Conservation (phyloP, 2,888 invertebrate species). For the Poecilobothrus nobilitatus region DNA sequence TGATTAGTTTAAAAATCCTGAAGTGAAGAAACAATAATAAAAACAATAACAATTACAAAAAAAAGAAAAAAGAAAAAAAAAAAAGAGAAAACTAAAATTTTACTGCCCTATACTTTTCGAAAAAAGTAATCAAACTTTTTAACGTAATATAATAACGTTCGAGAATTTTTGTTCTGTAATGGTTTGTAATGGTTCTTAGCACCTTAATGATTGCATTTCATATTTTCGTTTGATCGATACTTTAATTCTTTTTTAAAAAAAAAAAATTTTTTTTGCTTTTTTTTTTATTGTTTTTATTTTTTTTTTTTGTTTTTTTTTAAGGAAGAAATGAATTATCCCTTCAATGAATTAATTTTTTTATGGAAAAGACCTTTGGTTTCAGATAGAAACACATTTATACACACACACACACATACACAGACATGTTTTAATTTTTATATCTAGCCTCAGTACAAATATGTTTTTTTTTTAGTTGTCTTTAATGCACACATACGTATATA, state of each 20-base stretch:
- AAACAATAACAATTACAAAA: too few relatives aligned
- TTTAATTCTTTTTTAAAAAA: not conserved
- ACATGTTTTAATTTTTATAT: too few relatives aligned
- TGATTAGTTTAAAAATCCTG: not conserved
- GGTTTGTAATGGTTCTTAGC: conserved; percentile 3
- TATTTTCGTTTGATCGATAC: conserved; percentile 9
- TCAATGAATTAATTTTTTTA: not conserved
- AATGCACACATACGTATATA: too few relatives aligned
- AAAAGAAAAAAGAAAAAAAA: not conserved
- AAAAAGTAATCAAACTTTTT: not conserved
- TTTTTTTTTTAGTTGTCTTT: too few relatives aligned
- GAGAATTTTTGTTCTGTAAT: not conserved
- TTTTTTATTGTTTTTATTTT: too few relatives aligned
- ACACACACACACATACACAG: too few relatives aligned
- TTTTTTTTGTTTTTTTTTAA: too few relatives aligned
- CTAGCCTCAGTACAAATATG: too few relatives aligned
- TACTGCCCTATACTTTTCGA: not conserved
- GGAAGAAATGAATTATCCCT: not conserved
- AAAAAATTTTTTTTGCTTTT: not conserved
- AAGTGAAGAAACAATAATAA: too few relatives aligned
- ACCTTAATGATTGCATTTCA: conserved; percentile 9
- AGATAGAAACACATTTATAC: too few relatives aligned
- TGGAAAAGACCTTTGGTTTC: not conserved
- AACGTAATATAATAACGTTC: not conserved
- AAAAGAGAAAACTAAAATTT: not conserved